Evolutionary conservation across 2,797 vertebrate genomes (phyloP).

Genomic region (Tokudaia muenninki): DNA sequence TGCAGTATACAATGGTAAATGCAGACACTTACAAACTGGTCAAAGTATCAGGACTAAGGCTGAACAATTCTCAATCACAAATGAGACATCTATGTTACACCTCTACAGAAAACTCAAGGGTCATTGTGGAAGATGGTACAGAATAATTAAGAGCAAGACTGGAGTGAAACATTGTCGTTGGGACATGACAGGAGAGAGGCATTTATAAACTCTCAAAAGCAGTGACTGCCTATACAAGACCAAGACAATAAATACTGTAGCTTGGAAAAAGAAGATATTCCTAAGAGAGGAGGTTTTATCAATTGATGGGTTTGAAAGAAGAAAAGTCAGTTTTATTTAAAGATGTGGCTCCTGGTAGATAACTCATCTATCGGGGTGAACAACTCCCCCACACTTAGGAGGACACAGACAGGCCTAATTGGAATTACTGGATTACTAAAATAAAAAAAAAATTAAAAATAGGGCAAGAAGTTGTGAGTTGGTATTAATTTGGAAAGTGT

Average conservation of each 20-base stretch:
- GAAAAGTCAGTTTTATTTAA: not conserved
- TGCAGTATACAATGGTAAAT: not conserved
- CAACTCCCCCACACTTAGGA: too few species aligned
- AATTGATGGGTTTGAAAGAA: not conserved
- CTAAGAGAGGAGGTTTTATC: not conserved
- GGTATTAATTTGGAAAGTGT: not conserved
- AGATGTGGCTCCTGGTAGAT: not conserved
- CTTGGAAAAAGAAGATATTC: not conserved
- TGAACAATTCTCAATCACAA: not conserved
- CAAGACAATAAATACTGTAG: not conserved
- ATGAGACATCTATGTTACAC: not conserved
- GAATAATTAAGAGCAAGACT: not conserved
- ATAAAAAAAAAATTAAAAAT: not conserved
- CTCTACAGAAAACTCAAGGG: not conserved
- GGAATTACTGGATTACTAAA: not conserved
- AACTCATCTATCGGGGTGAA: too few species aligned
- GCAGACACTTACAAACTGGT: not conserved
- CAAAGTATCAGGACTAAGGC: not conserved
- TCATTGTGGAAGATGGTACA: not conserved
- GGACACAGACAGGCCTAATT: rapidly evolving
- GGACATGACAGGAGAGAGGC: rapidly evolving
- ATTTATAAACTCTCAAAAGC: not conserved
- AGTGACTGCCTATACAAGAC: not conserved
- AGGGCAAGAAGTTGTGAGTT: too few species aligned
- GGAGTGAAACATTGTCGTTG: not conserved